These are phyloP conservation scores for Aphrophora alni DNA, from an alignment of 2,888 invertebrate species.

Conservation along the genomic window DNA sequence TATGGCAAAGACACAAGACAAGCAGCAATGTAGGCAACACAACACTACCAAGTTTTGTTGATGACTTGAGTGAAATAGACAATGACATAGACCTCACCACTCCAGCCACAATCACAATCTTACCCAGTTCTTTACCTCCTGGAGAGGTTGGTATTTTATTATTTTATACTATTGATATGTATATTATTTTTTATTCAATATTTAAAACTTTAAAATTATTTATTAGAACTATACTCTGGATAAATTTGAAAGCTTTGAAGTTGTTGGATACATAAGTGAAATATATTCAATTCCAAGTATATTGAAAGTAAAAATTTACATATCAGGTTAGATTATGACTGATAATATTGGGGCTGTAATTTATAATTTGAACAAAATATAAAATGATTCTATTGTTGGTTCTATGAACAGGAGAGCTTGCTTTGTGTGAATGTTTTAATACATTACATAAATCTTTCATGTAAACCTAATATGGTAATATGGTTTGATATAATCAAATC, in stretches of 20 bases:
- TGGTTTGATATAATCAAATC: too few relatives aligned
- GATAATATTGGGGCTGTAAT: too few relatives aligned
- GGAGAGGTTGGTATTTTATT: conserved; percentile 49
- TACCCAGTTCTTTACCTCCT: conserved; percentile 51
- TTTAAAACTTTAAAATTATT: neutral
- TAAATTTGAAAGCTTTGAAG: conserved; percentile 30
- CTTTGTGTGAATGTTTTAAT: too few relatives aligned
- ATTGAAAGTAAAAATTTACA: too few relatives aligned
- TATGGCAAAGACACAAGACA: conserved; percentile 70
- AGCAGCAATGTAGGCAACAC: conserved; percentile 58
- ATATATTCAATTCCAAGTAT: too few relatives aligned
- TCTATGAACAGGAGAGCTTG: too few relatives aligned
- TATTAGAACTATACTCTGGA: conserved; percentile 31
- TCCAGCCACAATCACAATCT: conserved; percentile 65
- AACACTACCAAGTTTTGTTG: conserved; percentile 65
- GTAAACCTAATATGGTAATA: too few relatives aligned
- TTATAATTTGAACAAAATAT: too few relatives aligned
- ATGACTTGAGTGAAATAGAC: conserved; percentile 86
- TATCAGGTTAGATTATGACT: too few relatives aligned
- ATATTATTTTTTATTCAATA: neutral
- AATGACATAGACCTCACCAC: conserved; percentile 79
- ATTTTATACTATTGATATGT: neutral
- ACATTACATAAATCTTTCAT: too few relatives aligned
- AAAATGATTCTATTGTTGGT: too few relatives aligned
- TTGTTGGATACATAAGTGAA: too few relatives aligned